Base-by-base conservation (phyloP, 2,888 invertebrate genomes). In the Meandrusa payeni region DNA sequence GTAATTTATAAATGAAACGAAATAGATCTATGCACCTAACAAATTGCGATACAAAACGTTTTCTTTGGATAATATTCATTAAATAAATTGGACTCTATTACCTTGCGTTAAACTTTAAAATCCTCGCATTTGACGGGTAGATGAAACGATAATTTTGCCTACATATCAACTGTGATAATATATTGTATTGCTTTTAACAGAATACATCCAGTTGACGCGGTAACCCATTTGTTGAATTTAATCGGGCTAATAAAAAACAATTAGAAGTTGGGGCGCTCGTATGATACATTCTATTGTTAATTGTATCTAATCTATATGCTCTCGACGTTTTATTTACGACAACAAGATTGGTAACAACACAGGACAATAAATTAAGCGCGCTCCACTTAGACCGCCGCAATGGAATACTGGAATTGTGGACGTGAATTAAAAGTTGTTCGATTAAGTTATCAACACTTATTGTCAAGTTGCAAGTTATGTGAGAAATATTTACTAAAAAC, bases 241-340 rank as follows among this genome's bases (percentile, higher is more conserved):
- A 64, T 59, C 51, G 49, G 34, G 38, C 49, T 41, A 59, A 65
- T 64, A 64, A 64, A 65, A 64, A 54, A 59, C 59, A 61, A 64
- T 67, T 59, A 60, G 53, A 52, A 50, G 50, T 46, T 49, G 45
- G 42, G 51, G 32, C 12, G 5, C 27, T 23, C 6, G 31, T 24
- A 24, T n/a, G 38, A 38, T 43, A 38, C 20, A 15, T 38, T 38
- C 31, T 20, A 38, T 34, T 38, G 43, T 37, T 43, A 43, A 38
- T 43, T 43, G 26, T 32, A 38, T 43, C 38, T 43, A 37, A 43
- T 43, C 38, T 38, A n/a, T 12, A 32, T 11, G 26, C 13, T 19
- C 6, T 32, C 26, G 2, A n/a, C 19, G 19, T 22, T 43, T 27
- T 32, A 43, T 43, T 43, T 43, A 43, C 20, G 26, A 9, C n/a